These are phyloP conservation scores for Falco naumanni DNA, from an alignment of 2,797 vertebrate species.

Conservation along the genomic window DNA sequence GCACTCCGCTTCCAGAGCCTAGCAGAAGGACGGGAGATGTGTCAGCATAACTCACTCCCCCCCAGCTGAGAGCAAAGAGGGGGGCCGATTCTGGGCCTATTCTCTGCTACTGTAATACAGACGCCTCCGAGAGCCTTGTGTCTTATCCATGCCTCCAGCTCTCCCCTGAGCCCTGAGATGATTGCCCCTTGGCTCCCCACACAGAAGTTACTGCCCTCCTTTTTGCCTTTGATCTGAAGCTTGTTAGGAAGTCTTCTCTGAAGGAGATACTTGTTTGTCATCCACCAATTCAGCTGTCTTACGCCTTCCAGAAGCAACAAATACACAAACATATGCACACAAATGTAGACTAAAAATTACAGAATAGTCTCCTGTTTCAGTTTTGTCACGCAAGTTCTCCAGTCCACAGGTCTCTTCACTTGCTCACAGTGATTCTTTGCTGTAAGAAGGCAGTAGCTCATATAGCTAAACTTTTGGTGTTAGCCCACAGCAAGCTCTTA, in stretches of 20 bases:
- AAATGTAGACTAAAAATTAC: not conserved
- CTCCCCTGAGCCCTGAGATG: not conserved
- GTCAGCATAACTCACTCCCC: not conserved
- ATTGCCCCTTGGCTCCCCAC: not conserved
- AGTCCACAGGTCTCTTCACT: not conserved
- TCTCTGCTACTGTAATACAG: not conserved
- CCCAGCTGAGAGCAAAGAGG: not conserved
- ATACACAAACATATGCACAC: not conserved
- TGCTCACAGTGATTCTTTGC: not conserved
- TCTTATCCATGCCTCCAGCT: not conserved
- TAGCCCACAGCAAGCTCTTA: not conserved
- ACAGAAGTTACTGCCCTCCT: not conserved
- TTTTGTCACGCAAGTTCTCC: not conserved
- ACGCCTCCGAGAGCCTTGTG: not conserved
- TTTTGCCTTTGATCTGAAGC: not conserved
- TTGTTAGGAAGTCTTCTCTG: not conserved
- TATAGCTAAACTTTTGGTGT: not conserved
- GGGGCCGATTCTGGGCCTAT: not conserved
- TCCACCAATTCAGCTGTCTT: not conserved
- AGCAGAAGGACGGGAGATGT: not conserved
- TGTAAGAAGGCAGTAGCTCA: not conserved
- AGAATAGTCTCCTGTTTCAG: not conserved
- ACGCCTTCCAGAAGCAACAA: not conserved
- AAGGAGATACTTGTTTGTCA: not conserved
- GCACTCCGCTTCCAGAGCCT: slow-evolving; percentile 86